Base-by-base conservation (phyloP, 1,140 invertebrate species). In the Akabosia matsudoensis region DNA sequence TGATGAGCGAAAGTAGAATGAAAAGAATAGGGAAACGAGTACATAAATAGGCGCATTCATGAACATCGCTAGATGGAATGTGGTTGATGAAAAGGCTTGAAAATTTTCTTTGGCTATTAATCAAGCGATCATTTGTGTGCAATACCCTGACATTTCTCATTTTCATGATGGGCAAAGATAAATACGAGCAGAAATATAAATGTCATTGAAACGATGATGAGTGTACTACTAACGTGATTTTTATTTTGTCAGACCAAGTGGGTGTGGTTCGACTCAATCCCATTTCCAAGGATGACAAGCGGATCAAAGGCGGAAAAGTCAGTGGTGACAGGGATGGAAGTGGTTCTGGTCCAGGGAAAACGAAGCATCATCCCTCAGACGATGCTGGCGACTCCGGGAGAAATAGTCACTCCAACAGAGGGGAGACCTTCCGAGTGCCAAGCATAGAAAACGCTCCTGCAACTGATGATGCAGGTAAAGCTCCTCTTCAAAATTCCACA, bases 251-350 rank as follows among this genome's bases (percentile, higher is more conserved):
- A 79, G 79, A 77, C 56, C 34, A 73, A 26, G 79, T 77, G n/a
- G 76, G 76, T 26, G 78, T 79, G 33, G 76, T 79, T 28, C 56
- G 74, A 52, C 78, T 79, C 33, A 81, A 76, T 22, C 80, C 80
- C 26, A 79, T 79, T 76, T 54, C 73, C 1, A 80, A 80, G n/a
- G 76, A 80, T n/a, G 77, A 81, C 24, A 79, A 81, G 74, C 56
- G 79, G 64, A 75, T 71, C 70, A 70, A 77, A 33, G 24, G 70
- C 56, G 28, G 72, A n/a, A 24, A 61, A 28, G 61, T 24, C 31
- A 30, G 61, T 67, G 30, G 61, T 31, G 61, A 67, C 61, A 67
- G 61, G 28, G 61, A 67, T 67, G 61, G 24, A 16, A 24, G 54
- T n/a, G 14, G 4, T 24, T 56, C 54, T 56, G 54, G n/a, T 3